phyloP scores from a whole-genome alignment of 2,113 vertebrate species.

The Pseudois nayaur region DNA sequence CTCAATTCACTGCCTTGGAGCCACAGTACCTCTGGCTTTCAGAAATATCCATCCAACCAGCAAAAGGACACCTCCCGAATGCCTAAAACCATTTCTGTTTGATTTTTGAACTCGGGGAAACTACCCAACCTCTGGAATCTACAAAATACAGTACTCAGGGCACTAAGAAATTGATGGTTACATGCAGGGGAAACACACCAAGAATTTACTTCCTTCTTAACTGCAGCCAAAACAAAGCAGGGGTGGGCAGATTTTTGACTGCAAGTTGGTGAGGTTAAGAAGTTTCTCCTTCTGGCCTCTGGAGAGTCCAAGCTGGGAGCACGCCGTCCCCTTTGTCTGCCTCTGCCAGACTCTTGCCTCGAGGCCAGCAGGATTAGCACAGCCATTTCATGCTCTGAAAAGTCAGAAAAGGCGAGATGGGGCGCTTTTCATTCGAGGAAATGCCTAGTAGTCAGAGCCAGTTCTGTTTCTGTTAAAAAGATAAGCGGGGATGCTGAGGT shows the following conservation, averaged over 20 bases:
- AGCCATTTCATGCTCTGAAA: constrained; percentile 77
- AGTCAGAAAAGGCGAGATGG: constrained; percentile 65
- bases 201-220: constrained; percentile 38
- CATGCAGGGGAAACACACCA: background rate
- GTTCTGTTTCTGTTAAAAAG: constrained; percentile 65
- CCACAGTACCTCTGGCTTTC: background rate
- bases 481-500: constrained; percentile 65
- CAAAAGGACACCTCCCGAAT: constrained; percentile 12
- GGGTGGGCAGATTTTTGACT: background rate
- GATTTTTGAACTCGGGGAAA: constrained; percentile 29
- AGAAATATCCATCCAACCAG: background rate
- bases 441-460: constrained; percentile 56
- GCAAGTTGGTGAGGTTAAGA: background rate
- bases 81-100: constrained; percentile 24
- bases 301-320: background rate
- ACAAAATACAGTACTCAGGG: background rate
- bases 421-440: constrained; percentile 65
- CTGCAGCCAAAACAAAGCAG: constrained; percentile 44
- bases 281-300: background rate
- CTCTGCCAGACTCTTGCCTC: constrained; percentile 45
- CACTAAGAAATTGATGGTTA: constrained; percentile 37
- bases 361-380: constrained; percentile 57
- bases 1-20: background rate
- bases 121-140: constrained; percentile 19
- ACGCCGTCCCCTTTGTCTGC: constrained; percentile 37